phyloP scores from a whole-genome alignment of 53 echinoderm and acorn worm species.

The Arbacia lixula region DNA sequence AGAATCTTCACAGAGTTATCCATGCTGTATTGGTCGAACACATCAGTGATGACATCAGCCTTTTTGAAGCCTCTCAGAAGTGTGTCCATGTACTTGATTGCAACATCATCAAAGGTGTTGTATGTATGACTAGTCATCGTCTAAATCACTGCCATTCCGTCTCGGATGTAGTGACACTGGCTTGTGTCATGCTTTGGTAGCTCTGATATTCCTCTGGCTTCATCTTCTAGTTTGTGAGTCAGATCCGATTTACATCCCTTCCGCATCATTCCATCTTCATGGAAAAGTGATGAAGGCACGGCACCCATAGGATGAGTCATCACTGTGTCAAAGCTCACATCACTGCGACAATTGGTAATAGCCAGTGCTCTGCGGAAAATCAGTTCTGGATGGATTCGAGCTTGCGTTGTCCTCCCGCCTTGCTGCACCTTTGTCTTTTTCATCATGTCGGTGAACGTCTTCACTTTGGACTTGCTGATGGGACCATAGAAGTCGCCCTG shows the following conservation, averaged over 20 bases:
- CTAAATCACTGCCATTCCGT: slow-evolving; percentile 42
- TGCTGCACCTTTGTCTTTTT: slow-evolving; percentile 44
- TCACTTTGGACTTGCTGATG: slow-evolving; percentile 36
- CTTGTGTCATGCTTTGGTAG: slow-evolving; percentile 1
- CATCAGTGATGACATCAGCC: slow-evolving; percentile 1
- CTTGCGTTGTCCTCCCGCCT: slow-evolving; percentile 23
- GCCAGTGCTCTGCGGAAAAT: slow-evolving; percentile 51
- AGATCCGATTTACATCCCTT: slow-evolving; percentile 48
- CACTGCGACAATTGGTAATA: slow-evolving; percentile 28
- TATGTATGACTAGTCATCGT: slow-evolving; percentile 20
- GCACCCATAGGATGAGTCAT: slow-evolving; percentile 43
- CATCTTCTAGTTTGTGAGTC: slow-evolving; percentile 43
- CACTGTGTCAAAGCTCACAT: slow-evolving; percentile 36
- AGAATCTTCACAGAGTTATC: slow-evolving; percentile 32
- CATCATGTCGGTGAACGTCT: slow-evolving; percentile 53
- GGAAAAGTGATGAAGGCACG: slow-evolving; percentile 30
- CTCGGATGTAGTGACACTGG: slow-evolving; percentile 31
- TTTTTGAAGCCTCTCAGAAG: slow-evolving; percentile 9
- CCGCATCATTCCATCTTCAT: slow-evolving; percentile 49
- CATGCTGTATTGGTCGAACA: slow-evolving; percentile 39
- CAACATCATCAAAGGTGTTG: slow-evolving; percentile 23
- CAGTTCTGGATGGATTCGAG: slow-evolving; percentile 40
- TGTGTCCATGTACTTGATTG: not conserved
- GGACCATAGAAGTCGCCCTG: slow-evolving; percentile 44
- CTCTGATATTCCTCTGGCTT: not conserved